These are phyloP conservation scores for Trinectes maculatus DNA, from an alignment of 2,113 vertebrate genomes.

Conservation along the genomic window DNA sequence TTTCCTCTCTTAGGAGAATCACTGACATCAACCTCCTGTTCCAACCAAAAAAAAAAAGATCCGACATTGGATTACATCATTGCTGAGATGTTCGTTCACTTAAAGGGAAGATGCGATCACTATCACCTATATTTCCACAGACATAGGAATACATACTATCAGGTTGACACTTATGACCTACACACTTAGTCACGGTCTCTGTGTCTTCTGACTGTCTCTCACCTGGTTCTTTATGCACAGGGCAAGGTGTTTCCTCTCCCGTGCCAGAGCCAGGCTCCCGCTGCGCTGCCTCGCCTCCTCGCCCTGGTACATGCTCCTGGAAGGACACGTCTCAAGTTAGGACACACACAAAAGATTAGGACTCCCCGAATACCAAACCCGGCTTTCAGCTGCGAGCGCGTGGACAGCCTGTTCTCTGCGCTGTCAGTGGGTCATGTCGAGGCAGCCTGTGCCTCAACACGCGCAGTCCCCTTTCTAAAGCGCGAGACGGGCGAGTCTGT, in stretches of 20 bases:
- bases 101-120: not conserved
- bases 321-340: conserved; percentile 73
- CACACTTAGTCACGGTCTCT: not conserved
- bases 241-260: conserved; percentile 79
- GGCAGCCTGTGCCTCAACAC: conserved; percentile 2
- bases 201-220: conserved; percentile 15
- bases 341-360: conserved; percentile 7
- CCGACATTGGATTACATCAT: conserved; percentile 63
- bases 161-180: not conserved
- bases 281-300: conserved; percentile 76
- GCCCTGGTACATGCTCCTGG: conserved; percentile 73
- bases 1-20: not conserved
- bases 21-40: conserved; percentile 43
- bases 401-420: conserved; percentile 16
- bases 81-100: conserved; percentile 15
- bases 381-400: not conserved
- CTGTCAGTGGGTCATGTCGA: conserved; percentile 27
- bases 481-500: not conserved
- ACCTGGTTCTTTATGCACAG: conserved; percentile 81
- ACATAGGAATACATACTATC: not conserved
- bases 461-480: no score
- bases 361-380: conserved; percentile 25
- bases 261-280: conserved; percentile 60
- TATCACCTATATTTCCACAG: not conserved
- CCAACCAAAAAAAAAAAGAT: conserved; percentile 13